phyloP scores from a whole-genome alignment of 2,113 vertebrate genomes.

The Trogon melanurus region DNA sequence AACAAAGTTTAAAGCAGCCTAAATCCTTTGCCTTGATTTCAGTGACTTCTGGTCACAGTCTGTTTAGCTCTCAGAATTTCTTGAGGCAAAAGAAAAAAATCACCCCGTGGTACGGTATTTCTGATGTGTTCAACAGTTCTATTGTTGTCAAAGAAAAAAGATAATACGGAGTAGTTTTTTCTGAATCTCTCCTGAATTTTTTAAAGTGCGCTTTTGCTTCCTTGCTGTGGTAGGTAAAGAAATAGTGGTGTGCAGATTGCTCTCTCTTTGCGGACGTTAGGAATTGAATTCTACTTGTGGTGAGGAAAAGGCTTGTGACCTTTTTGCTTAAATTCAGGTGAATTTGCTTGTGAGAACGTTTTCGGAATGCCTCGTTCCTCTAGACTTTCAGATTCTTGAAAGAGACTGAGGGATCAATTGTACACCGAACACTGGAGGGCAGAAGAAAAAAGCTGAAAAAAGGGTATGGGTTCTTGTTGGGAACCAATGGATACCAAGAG shows the following conservation, averaged over 20 bases:
- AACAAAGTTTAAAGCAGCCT: background rate
- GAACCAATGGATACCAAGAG: background rate
- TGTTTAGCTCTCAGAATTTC: background rate
- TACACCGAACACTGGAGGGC: background rate
- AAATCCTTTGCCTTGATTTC: background rate
- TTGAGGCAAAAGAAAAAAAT: background rate
- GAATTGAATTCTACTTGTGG: accelerated
- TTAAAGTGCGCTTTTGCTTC: background rate
- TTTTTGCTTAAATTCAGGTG: background rate
- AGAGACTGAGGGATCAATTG: background rate
- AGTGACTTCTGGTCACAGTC: background rate
- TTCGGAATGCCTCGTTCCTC: background rate
- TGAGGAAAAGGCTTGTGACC: background rate
- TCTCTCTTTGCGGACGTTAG: background rate
- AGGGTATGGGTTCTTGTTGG: background rate
- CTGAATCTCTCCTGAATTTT: background rate
- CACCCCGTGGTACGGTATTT: background rate
- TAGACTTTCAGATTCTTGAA: background rate
- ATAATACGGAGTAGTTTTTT: background rate
- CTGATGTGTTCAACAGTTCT: background rate
- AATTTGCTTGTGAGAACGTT: background rate
- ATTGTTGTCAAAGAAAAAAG: background rate
- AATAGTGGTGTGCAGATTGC: accelerated
- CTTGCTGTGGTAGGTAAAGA: background rate
- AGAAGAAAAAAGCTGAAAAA: too few species aligned